Evolutionary conservation across 2,113 vertebrate genomes (phyloP).

Genomic region (Muscicapa adusta): DNA sequence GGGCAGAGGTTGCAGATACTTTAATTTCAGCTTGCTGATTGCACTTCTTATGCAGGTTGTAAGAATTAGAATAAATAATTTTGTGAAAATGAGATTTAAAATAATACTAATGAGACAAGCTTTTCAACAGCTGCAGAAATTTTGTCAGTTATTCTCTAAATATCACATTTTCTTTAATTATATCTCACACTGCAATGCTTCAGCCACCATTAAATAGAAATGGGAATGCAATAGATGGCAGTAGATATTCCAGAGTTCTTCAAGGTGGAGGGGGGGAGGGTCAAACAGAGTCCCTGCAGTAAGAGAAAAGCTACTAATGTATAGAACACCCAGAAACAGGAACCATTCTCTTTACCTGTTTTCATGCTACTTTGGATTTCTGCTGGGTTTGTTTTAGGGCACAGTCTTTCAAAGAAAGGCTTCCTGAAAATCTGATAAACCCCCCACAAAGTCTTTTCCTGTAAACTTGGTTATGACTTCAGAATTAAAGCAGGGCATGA

Average conservation of each 20-base stretch:
- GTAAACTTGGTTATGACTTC: not conserved
- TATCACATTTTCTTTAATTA: constrained; percentile 9
- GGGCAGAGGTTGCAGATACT: constrained; percentile 38
- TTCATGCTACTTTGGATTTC: not conserved
- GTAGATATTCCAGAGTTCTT: not conserved
- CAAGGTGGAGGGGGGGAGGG: not conserved
- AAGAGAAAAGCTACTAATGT: not conserved
- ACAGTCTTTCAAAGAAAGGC: not conserved
- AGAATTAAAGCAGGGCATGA: not conserved
- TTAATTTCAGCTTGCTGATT: constrained; percentile 64
- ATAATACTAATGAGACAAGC: constrained; percentile 24
- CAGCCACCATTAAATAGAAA: not conserved
- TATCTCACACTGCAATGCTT: not conserved
- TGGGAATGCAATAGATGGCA: not conserved
- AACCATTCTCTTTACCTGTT: not conserved
- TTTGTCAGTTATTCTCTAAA: constrained; percentile 5
- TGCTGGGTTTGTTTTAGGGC: not conserved
- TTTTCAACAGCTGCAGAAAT: constrained; percentile 16
- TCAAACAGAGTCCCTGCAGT: not conserved
- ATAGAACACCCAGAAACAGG: not conserved
- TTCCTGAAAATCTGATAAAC: not conserved
- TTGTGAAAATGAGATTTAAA: constrained; percentile 58
- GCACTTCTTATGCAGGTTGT: constrained; percentile 31
- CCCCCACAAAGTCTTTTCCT: not conserved
- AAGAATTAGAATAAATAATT: constrained; percentile 36